Base-by-base conservation (phyloP, 2,888 invertebrate genomes). In the Pammene aurita region DNA sequence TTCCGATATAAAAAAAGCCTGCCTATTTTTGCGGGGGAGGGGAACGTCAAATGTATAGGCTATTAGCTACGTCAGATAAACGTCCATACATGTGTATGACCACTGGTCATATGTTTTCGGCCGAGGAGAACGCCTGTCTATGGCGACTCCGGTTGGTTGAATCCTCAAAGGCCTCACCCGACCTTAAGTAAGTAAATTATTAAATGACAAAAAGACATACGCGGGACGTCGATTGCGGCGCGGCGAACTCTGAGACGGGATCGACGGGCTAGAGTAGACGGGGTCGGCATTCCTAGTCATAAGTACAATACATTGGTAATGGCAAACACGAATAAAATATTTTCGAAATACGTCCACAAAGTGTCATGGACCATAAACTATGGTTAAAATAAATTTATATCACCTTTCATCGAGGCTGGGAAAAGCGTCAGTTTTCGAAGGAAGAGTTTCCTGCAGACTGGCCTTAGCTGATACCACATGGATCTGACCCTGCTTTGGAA, bases 201-300 rank as follows among this genome's bases (percentile, higher is more conserved):
- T 10, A 4, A 10, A 18, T 52, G 11, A 26, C 7, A 13, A 26
- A 26, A 13, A 9, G 54, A 74, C 79, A 75, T 76, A 88, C 89
- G 78, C 74, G 2, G 78, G 68, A 42, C 85, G 81, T n/a, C 84
- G 81, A 68, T 86, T 83, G 1, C 84, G 82, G 0, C 86, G 84
- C 5, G 88, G 84, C 0, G 88, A 88, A 5, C 85, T 71, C 0
- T 79, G 81, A 7, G 83, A 80, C 55, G 72, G 81, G 54, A 77
- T 71, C 0, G 88, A 83, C 0, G 83, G 83, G 70, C 83, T 87
- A 79, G 86, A 89, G n/a, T n/a, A n/a, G n/a, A n/a, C n/a, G n/a
- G n/a, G n/a, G 55, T 82, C 84, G 50, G 76, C 77, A 9, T 78
- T 76, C 74, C 82, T 81, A 64, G 26, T 66, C 14, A 38, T 7